A percentile compares a stretch with the other conserved stretches of the same genome.
Evolutionary conservation across 2,113 vertebrate genomes (phyloP).

Genomic region (Galbula dea): DNA sequence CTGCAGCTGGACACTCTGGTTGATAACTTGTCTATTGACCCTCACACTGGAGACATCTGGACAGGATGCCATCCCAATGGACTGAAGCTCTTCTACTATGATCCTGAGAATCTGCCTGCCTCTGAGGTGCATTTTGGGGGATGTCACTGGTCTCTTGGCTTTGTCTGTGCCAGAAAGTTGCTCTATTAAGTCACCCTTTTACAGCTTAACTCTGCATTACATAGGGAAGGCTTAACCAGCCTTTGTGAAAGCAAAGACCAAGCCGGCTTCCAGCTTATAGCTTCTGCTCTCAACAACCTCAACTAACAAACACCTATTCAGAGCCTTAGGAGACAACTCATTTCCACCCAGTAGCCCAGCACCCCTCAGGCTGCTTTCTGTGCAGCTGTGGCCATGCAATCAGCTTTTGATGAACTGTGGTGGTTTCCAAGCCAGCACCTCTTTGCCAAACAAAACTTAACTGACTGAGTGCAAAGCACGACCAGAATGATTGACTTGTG

Average conservation of each 20-base stretch:
- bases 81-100: constrained; percentile 65
- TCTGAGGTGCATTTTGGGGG: constrained; percentile 84
- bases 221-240: not conserved
- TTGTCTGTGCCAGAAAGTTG: not conserved
- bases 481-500: not conserved
- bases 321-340: not conserved
- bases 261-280: not conserved
- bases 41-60: constrained; percentile 85
- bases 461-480: not conserved
- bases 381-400: not conserved
- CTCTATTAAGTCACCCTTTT: not conserved
- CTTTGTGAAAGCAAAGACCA: not conserved
- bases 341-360: not conserved
- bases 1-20: constrained; percentile 77
- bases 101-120: constrained; percentile 79
- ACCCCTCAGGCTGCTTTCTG: not conserved
- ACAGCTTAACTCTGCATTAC: not conserved
- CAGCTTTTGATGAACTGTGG: not conserved
- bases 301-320: not conserved
- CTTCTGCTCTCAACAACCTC: not conserved
- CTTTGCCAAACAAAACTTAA: not conserved
- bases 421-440: not conserved
- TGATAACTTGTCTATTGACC: constrained; percentile 88
- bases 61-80: constrained; percentile 84
- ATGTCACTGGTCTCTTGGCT: not conserved